Percentiles rank a stretch among this genome's conserved stretches.
These are phyloP conservation scores for Aplysina aerophoba DNA, from an alignment of 37 sponge, comb jelly and placozoan genomes.

Conservation along the genomic window DNA sequence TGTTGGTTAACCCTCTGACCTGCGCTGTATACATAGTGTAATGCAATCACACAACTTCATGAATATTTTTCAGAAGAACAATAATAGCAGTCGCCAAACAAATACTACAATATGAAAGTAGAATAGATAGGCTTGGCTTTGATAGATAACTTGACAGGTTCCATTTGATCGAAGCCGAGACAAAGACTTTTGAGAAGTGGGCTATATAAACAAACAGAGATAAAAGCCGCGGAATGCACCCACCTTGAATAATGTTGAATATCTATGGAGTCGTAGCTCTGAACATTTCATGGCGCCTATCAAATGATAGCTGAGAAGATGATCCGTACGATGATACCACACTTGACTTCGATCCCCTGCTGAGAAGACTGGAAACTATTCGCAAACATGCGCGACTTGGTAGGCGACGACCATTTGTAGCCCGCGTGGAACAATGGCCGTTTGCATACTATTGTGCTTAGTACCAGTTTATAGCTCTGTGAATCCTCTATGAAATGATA, in stretches of 20 bases:
- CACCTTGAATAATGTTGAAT: neutral
- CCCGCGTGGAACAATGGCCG: neutral
- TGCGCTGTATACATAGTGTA: too few species aligned
- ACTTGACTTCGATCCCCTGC: slow-evolving; percentile 6
- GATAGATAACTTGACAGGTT: too few species aligned
- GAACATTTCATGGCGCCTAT: neutral
- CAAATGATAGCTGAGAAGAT: slow-evolving; percentile 18
- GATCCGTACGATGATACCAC: slow-evolving; percentile 5
- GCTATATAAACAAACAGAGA: too few species aligned
- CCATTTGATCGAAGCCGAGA: too few species aligned
- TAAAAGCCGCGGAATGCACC: neutral
- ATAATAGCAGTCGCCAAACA: too few species aligned
- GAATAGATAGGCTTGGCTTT: too few species aligned
- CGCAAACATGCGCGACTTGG: neutral
- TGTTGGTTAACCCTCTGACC: too few species aligned
- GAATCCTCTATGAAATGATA: slow-evolving; percentile 17
- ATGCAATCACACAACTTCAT: too few species aligned
- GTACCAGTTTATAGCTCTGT: slow-evolving; percentile 10
- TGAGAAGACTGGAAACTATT: slow-evolving; percentile 22
- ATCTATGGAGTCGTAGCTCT: slow-evolving; percentile 5
- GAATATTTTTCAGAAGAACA: too few species aligned
- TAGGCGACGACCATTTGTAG: neutral
- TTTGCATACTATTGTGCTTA: neutral
- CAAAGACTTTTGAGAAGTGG: too few species aligned
- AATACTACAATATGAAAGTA: too few species aligned